Conservation (phyloP, 2,888 invertebrate species). For the Xylota sylvarum region DNA sequence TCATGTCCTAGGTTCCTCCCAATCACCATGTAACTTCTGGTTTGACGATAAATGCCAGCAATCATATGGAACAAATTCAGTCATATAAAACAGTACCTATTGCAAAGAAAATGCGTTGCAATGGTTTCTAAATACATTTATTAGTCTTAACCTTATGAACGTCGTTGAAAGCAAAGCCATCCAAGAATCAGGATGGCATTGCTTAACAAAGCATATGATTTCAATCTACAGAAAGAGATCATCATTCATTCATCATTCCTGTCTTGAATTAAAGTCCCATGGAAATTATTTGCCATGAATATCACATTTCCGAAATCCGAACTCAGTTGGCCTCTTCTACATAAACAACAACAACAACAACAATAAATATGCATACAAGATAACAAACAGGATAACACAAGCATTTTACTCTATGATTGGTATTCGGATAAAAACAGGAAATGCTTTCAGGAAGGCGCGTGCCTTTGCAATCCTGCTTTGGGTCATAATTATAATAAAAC, state of each 20-base stretch:
- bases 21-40: too few species aligned
- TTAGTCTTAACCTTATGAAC: too few species aligned
- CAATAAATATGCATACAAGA: conserved; percentile 17
- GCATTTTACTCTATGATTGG: conserved; percentile 51
- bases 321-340: background rate
- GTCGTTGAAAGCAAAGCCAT: too few species aligned
- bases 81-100: too few species aligned
- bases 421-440: conserved; percentile 71
- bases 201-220: background rate
- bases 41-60: too few species aligned
- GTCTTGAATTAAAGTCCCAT: conserved; percentile 1
- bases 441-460: conserved; percentile 76
- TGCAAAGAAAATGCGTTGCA: too few species aligned
- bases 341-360: background rate
- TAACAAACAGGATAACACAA: conserved; percentile 57
- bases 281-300: conserved; percentile 43
- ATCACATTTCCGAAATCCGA: conserved; percentile 44
- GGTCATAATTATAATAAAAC: conserved; percentile 77
- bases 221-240: background rate
- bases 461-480: conserved; percentile 70
- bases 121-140: too few species aligned
- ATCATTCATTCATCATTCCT: background rate
- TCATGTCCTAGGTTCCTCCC: too few species aligned
- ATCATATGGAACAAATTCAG: too few species aligned
- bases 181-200: background rate